phyloP scores from a whole-genome alignment of 2,888 invertebrate genomes.

The Patella depressa region DNA sequence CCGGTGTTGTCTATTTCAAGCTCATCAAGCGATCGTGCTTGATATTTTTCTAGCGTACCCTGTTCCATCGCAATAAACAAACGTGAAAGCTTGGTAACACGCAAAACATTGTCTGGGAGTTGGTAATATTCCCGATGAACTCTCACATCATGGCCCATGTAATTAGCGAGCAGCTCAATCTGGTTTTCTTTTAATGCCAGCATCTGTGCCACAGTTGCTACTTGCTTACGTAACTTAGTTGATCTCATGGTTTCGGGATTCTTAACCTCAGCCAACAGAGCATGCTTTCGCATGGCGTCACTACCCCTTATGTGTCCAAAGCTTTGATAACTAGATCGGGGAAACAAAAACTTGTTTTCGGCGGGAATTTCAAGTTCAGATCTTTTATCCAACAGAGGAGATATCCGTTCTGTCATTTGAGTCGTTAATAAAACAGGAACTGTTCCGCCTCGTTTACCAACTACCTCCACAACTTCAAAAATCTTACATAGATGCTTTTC shows the following conservation, averaged over 20 bases:
- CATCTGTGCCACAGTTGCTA: conserved; percentile 7
- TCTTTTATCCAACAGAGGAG: not conserved
- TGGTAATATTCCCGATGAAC: not conserved
- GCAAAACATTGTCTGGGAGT: not conserved
- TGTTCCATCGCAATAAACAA: not conserved
- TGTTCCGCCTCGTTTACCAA: not conserved
- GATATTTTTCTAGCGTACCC: not conserved
- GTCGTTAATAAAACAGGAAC: not conserved
- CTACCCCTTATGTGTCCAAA: not conserved
- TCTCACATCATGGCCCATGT: not conserved
- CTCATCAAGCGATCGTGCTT: not conserved
- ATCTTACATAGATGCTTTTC: not conserved
- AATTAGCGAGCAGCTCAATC: not conserved
- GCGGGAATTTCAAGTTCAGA: not conserved
- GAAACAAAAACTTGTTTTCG: not conserved
- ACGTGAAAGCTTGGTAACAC: not conserved
- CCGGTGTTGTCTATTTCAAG: not conserved
- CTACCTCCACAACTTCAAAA: not conserved
- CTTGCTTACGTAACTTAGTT: not conserved
- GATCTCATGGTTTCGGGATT: conserved; percentile 6
- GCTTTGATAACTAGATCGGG: not conserved
- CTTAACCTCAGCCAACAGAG: not conserved
- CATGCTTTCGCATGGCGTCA: not conserved
- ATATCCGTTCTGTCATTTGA: not conserved
- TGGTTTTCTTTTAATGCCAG: conserved; percentile 5